These are phyloP conservation scores for Hyposoter didymator DNA, from an alignment of 2,888 invertebrate species.

Conservation along the genomic window DNA sequence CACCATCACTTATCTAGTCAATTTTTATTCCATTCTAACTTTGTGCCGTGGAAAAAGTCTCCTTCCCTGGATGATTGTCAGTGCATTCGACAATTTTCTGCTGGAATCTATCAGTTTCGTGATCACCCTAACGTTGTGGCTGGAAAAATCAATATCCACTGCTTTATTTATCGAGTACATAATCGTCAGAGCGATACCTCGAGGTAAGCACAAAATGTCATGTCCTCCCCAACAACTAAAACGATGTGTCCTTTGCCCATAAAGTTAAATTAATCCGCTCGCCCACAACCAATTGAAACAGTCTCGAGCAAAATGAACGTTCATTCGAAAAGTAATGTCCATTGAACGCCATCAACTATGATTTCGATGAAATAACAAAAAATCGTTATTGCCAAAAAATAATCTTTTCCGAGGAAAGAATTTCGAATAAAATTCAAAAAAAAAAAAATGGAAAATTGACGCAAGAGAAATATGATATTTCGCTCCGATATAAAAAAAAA, in stretches of 20 bases:
- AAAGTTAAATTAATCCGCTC: not conserved
- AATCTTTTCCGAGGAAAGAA: not conserved
- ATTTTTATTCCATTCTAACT: constrained; percentile 79
- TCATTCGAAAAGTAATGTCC: not conserved
- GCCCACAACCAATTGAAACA: not conserved
- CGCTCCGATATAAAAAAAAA: no score
- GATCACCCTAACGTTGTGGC: constrained; percentile 73
- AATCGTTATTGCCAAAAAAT: not conserved
- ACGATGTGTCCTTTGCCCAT: not conserved
- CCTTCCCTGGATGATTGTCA: constrained; percentile 79
- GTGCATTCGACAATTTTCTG: constrained; percentile 76
- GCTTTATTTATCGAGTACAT: constrained; percentile 74
- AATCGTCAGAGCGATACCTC: constrained; percentile 72
- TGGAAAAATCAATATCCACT: constrained; percentile 69
- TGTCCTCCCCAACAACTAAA: not conserved
- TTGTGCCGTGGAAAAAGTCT: constrained; percentile 76
- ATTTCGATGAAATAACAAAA: not conserved
- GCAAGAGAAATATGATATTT: no score
- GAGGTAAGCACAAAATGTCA: constrained; percentile 69
- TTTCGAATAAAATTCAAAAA: not conserved
- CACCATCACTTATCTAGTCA: constrained; percentile 74
- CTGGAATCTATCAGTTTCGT: constrained; percentile 74
- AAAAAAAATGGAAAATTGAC: no score
- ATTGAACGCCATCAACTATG: not conserved
- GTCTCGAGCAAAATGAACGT: no score